Percentiles rank a stretch among this genome's conserved stretches.
Evolutionary conservation across 2,888 invertebrate species (phyloP).

Genomic region (Epinotia ramella): DNA sequence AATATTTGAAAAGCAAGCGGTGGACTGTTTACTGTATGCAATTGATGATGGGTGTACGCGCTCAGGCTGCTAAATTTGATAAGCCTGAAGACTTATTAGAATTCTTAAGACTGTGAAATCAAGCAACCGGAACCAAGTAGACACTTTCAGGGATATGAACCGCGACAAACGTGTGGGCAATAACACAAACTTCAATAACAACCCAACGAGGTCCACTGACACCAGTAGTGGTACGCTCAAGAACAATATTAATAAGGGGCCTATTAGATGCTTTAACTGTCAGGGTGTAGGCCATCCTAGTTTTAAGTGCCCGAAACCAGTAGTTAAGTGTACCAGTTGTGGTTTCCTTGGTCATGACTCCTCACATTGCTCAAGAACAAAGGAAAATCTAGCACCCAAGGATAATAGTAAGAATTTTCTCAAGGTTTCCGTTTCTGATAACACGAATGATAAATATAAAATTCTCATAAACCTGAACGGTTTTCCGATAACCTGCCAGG

Average conservation of each 20-base stretch:
- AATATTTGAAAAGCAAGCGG: no score
- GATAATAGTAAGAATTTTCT: constrained; percentile 4
- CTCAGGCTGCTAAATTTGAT: no score
- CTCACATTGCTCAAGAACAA: not conserved
- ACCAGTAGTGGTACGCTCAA: not conserved
- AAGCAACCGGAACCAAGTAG: no score
- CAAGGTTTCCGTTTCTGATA: not conserved
- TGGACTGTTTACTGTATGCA: no score
- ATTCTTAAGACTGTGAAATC: no score
- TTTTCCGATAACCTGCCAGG: not conserved
- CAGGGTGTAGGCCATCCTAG: constrained; percentile 5
- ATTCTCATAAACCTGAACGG: not conserved
- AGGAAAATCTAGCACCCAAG: constrained; percentile 2
- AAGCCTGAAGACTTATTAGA: no score
- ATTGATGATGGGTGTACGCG: no score
- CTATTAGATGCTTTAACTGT: constrained; percentile 13
- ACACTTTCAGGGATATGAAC: not conserved
- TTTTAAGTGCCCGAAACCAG: constrained; percentile 9
- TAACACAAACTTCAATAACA: not conserved
- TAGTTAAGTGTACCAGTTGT: constrained; percentile 6
- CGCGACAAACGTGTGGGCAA: not conserved
- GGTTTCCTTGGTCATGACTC: constrained; percentile 6
- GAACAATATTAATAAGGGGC: not conserved
- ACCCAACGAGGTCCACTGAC: not conserved
- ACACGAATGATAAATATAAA: not conserved